A percentile compares a stretch with the other conserved stretches of the same genome.
These are phyloP conservation scores for Pomacea canaliculata DNA, from an alignment of 2,888 invertebrate genomes.

Conservation along the genomic window DNA sequence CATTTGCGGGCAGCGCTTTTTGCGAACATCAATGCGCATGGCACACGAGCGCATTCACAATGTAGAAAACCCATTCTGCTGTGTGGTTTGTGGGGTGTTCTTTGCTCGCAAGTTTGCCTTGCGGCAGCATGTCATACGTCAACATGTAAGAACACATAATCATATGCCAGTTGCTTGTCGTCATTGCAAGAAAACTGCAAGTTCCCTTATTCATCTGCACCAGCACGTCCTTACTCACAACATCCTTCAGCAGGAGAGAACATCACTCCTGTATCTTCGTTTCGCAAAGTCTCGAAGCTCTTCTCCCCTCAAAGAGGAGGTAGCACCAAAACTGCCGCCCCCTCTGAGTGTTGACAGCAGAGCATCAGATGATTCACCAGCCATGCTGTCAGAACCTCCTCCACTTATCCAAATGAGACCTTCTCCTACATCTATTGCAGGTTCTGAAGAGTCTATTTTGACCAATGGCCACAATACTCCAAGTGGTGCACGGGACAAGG, in stretches of 20 bases:
- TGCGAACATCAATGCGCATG: slow-evolving; percentile 48
- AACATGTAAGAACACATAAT: slow-evolving; percentile 33
- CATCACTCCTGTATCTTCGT: slow-evolving; percentile 45
- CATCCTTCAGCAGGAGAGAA: slow-evolving; percentile 44
- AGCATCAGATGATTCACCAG: slow-evolving; percentile 15
- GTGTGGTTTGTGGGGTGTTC: slow-evolving; percentile 51
- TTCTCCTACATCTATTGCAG: not conserved
- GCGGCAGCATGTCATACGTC: slow-evolving; percentile 48
- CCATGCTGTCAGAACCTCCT: slow-evolving; percentile 3
- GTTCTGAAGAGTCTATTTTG: not conserved
- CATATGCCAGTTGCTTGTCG: not conserved
- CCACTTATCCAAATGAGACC: slow-evolving; percentile 11
- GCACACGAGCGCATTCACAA: slow-evolving; percentile 52
- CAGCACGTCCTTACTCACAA: slow-evolving; percentile 46
- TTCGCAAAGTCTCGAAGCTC: not conserved
- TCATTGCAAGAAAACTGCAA: slow-evolving; percentile 5
- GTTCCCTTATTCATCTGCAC: not conserved
- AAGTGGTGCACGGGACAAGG: slow-evolving; percentile 41
- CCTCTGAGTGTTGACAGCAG: slow-evolving; percentile 18
- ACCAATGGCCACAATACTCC: slow-evolving; percentile 4
- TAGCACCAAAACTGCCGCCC: not conserved
- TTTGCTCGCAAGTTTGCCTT: slow-evolving; percentile 51
- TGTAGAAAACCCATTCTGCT: slow-evolving; percentile 37
- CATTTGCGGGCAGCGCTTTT: slow-evolving; percentile 54
- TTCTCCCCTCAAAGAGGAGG: not conserved